These are phyloP conservation scores for Cryptoprocta ferox DNA, from an alignment of 2,797 vertebrate genomes.

Conservation along the genomic window DNA sequence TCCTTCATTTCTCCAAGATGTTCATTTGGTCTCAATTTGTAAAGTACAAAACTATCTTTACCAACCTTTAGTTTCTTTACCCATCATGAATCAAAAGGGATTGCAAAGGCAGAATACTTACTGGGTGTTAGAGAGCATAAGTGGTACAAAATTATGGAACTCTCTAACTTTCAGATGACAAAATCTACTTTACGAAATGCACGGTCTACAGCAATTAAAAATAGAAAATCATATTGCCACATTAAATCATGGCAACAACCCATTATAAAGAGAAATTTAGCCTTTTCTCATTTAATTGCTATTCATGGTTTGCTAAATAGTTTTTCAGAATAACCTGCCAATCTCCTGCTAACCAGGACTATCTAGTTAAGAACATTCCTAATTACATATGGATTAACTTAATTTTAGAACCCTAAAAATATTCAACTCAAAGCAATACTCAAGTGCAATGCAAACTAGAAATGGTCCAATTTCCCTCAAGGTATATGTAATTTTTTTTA, in stretches of 20 bases:
- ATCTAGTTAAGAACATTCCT: constrained; percentile 47
- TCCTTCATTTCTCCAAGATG: constrained; percentile 50
- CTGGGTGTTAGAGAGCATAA: constrained; percentile 43
- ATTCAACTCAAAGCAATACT: constrained; percentile 56
- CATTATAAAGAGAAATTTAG: constrained; percentile 67
- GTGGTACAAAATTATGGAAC: constrained; percentile 32
- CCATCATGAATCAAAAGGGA: constrained; percentile 14
- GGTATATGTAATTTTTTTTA: constrained; percentile 20
- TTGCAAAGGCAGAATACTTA: background rate
- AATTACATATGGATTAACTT: constrained; percentile 67
- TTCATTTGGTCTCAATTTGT: constrained; percentile 46
- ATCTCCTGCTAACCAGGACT: constrained; percentile 60
- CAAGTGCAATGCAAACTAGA: background rate
- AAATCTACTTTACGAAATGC: constrained; percentile 42
- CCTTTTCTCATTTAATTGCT: constrained; percentile 73
- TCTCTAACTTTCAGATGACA: constrained; percentile 34
- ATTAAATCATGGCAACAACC: constrained; percentile 53
- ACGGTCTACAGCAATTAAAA: constrained; percentile 71
- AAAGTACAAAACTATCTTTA: constrained; percentile 20
- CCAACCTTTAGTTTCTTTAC: constrained; percentile 56
- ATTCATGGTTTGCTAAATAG: constrained; percentile 61
- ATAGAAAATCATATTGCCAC: constrained; percentile 66
- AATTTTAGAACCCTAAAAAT: constrained; percentile 57
- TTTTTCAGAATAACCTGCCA: constrained; percentile 70
- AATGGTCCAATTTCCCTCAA: constrained; percentile 33